A percentile compares a stretch with the other conserved stretches of the same genome.
phyloP scores from a whole-genome alignment of 2,797 vertebrate genomes.

The Brachyrhaphis roseni region DNA sequence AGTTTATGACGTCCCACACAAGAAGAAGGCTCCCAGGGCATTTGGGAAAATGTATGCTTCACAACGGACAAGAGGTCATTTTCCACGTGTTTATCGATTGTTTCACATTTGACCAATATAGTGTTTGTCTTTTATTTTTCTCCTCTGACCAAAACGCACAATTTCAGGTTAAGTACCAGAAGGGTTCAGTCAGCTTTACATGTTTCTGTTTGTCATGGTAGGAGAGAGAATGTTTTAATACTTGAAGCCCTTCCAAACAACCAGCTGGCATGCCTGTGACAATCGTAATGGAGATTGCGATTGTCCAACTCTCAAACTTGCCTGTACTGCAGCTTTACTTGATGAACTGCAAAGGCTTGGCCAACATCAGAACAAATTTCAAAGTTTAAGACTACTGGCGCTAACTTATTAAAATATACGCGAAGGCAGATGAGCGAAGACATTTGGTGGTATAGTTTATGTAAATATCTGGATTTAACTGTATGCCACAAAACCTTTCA shows the following conservation, averaged over 20 bases:
- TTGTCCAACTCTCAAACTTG: not conserved
- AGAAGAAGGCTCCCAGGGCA: not conserved
- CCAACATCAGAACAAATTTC: not conserved
- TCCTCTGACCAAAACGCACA: not conserved
- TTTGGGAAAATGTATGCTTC: not conserved
- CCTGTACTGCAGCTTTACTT: not conserved
- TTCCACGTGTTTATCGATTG: not conserved
- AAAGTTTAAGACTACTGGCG: not conserved
- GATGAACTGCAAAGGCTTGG: not conserved
- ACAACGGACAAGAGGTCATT: not conserved
- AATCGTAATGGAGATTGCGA: not conserved
- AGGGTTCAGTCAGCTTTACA: not conserved
- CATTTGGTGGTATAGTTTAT: not conserved
- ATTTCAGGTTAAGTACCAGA: not conserved
- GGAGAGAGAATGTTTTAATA: not conserved
- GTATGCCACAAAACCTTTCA: not conserved
- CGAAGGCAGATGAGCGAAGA: not conserved
- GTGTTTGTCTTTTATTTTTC: not conserved
- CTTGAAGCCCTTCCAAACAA: not conserved
- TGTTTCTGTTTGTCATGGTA: not conserved
- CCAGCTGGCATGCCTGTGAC: not conserved
- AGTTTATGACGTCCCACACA: not conserved
- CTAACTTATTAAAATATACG: not conserved
- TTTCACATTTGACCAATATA: not conserved
- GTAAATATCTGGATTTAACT: not conserved